Evolutionary conservation across 2,888 invertebrate genomes (phyloP), one percentile per base, ranked within the genome.

Genomic region (Tinea pellionella): DNA sequence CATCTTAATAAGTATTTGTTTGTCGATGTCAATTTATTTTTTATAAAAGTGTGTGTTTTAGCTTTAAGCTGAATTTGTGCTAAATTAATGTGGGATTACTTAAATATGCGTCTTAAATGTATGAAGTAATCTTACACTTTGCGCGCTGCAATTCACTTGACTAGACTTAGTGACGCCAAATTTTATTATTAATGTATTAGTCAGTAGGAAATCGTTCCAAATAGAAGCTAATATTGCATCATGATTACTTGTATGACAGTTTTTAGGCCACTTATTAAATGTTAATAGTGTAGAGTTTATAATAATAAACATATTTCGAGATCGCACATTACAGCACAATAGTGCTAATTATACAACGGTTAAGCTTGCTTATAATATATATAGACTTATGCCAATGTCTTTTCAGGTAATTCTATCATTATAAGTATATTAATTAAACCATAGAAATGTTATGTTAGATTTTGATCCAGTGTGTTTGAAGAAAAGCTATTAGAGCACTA

Each of bases 121-220:
- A 32, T 29, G 6, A 12, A 55, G n/a, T 6, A n/a, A 19, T 55
- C 55, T 19, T 55, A 24, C 59, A 43, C 59, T 16, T 73, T 73
- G 66, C 67, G 66, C 67, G 69, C 16, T 42, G 47, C 56, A 47
- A 57, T 72, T 75, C 78, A 75, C 80, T 67, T 73, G 69, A 70
- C 75, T 82, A 83, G 81, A 77, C 70, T 78, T 83, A 85, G 83
- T 77, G 78, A 79, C 85, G 85, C 85, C 85, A 86, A 86, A 86
- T 84, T 80, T 84, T 15, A 32, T 57, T 29, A 81, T 77, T 73
- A 79, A 82, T 84, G 81, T 80, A 79, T 79, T 86, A 86, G 85
- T 76, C 73, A 77, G 81, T 86, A 86, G 85, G 13, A 80, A 77
- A 83, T 78, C 78, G 84, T 85, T 86, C 85, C 85, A 86, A 86